These are phyloP conservation scores for Palythoa grandiflora DNA, from an alignment of 92 coral and sea anemone species.

Conservation along the genomic window DNA sequence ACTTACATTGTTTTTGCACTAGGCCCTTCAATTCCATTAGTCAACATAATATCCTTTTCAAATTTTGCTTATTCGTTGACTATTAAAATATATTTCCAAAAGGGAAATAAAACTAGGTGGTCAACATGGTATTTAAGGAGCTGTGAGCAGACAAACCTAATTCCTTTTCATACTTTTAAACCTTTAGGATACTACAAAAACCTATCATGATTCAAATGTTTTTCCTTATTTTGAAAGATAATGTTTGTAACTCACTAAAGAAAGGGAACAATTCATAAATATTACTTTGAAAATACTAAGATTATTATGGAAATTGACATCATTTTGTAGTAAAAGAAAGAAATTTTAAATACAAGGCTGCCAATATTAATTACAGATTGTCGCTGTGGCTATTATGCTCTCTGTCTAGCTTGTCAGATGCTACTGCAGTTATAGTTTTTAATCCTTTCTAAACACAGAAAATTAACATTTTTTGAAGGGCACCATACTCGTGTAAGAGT, in stretches of 20 bases:
- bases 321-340: neutral
- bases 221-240: neutral
- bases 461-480: neutral
- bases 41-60: neutral
- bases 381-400: neutral
- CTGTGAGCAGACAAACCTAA: neutral
- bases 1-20: too few relatives aligned
- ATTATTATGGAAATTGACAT: neutral
- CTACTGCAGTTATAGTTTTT: neutral
- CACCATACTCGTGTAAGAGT: neutral
- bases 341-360: neutral
- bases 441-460: neutral
- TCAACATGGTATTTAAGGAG: neutral
- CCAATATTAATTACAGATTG: neutral
- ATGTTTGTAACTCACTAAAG: neutral
- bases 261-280: neutral
- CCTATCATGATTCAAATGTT: neutral
- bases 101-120: neutral
- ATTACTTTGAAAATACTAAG: neutral
- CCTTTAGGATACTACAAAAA: neutral
- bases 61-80: neutral
- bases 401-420: neutral
- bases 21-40: neutral
- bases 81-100: neutral
- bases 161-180: neutral